Conservation (phyloP, 2,797 vertebrate genomes). For the Gorsachius magnificus region DNA sequence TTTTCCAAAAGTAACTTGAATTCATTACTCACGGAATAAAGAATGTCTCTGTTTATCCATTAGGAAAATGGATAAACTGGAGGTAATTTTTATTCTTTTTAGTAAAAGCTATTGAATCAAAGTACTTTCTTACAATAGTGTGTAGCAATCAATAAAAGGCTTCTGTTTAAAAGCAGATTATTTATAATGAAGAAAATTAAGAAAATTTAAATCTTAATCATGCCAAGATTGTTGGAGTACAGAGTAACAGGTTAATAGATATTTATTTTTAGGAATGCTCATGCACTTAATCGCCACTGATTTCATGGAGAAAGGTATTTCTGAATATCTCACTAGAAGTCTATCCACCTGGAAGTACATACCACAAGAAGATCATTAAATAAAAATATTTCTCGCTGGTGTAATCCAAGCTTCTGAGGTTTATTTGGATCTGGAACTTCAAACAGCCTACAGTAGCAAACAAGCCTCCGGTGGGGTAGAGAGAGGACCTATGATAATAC, state of each 20-base stretch:
- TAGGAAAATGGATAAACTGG: not conserved
- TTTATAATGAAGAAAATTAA: not conserved
- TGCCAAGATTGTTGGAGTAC: not conserved
- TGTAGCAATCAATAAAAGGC: not conserved
- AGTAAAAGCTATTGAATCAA: not conserved
- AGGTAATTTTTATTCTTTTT: not conserved
- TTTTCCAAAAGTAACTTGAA: not conserved
- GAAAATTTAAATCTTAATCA: not conserved
- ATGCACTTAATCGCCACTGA: not conserved
- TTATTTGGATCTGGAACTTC: constrained; percentile 97
- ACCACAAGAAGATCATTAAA: constrained; percentile 98
- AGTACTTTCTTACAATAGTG: not conserved
- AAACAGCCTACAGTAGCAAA: constrained; percentile 96
- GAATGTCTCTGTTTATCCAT: not conserved
- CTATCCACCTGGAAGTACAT: constrained; percentile 51
- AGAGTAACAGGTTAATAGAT: not conserved
- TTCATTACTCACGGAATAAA: not conserved
- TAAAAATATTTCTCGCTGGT: constrained; percentile 97
- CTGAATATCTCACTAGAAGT: not conserved
- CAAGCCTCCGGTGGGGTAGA: constrained; percentile 91
- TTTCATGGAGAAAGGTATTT: not conserved
- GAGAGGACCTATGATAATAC: constrained; percentile 85
- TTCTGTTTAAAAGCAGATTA: not conserved
- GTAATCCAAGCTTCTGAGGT: constrained; percentile 94
- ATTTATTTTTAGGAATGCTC: not conserved